Evolutionary conservation across 2,113 vertebrate species (phyloP).

Genomic region (Chaetodon trifascialis): DNA sequence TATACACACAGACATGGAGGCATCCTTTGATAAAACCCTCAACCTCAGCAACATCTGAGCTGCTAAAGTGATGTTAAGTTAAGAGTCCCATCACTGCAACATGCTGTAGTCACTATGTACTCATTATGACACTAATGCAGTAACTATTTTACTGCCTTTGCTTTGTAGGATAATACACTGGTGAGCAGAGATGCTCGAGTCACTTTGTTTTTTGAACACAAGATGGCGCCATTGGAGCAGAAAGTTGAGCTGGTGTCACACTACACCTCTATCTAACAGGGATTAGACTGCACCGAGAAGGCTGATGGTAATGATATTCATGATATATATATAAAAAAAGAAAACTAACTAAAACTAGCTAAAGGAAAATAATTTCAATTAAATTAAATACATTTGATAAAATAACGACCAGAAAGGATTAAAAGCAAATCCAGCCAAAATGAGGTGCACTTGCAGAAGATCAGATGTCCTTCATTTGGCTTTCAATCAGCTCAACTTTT

Average conservation of each 20-base stretch:
- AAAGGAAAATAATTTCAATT: neutral
- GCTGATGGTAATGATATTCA: neutral
- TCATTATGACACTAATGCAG: neutral
- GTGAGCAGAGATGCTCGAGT: neutral
- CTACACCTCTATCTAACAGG: neutral
- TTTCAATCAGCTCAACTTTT: neutral
- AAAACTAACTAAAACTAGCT: too few relatives aligned
- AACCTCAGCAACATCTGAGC: neutral
- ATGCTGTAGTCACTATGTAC: neutral
- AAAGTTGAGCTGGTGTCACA: conserved; percentile 5
- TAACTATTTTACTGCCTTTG: neutral
- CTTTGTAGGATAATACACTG: neutral
- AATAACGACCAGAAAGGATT: neutral
- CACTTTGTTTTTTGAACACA: conserved; percentile 53
- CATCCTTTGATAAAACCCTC: neutral
- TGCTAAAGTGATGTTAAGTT: neutral
- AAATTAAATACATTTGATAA: neutral
- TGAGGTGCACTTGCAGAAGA: neutral
- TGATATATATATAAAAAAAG: too few relatives aligned
- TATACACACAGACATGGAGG: neutral
- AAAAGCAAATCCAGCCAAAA: neutral
- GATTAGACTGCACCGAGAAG: neutral
- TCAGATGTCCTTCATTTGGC: neutral
- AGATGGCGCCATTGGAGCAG: conserved; percentile 72
- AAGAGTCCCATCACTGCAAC: neutral